Evolutionary conservation across 2,797 vertebrate species (phyloP), one percentile per base, ranked within the genome.

Genomic region (Sternarchorhynchus goeldii): DNA sequence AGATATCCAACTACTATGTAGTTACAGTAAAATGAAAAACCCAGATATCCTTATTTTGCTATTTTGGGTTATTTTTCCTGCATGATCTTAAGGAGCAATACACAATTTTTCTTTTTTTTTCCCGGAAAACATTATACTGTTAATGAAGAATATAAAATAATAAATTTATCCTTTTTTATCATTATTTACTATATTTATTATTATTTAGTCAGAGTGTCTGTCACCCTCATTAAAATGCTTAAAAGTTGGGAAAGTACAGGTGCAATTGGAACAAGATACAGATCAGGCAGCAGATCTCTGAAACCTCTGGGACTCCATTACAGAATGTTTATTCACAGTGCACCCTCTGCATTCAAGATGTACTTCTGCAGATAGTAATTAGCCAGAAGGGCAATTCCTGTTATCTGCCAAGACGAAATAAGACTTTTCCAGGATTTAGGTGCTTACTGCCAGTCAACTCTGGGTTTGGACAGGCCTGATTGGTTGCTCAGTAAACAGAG

Each of bases 1-100:
- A 91, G 90, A 89, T 87, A 88, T 90, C 82, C 85, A 92, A 91
- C 92, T 93, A 93, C 93, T 92, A 88, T 93, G 93, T 93, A 94
- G 93, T 93, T 93, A 89, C 82, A 89, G 88, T 91, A 90, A 83
- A 90, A 89, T 87, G 86, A 66, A 80, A 87, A 75, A 76, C 76
- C 74, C 76, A 79, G 50, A 58, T 81, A 69, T 89, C 87, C 79
- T 81, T 60, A 55, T 76, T 68, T 56, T 70, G 67, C 50, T 70
- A 70, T 69, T 62, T 55, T 64, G 59, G 5, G 31, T 60, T 55
- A 0, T 62, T 8, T 76, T 45, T 56, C 78, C 82, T 85, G 74
- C 87, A 81, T 81, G 82, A 84, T 86, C 82, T 66, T 60, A 86
- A 86, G 83, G 89, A 88, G 86, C 90, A 88, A 87, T 78, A 31